Evolutionary conservation across 2,113 vertebrate genomes (phyloP).

Genomic region (Macrotis lagotis): DNA sequence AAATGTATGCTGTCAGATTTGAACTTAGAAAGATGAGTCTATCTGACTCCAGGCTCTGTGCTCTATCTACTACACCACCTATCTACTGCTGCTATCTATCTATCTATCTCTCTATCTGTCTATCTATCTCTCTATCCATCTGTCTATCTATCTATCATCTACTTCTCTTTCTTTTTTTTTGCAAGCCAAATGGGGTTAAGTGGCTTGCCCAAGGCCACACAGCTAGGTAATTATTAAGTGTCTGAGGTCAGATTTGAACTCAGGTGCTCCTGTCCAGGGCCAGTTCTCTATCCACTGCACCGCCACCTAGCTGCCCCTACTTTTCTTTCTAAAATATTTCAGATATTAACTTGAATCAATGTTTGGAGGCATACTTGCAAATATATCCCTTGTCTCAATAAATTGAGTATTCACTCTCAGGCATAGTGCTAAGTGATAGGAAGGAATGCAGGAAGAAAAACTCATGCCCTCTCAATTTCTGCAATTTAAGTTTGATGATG

Average conservation of each 20-base stretch:
- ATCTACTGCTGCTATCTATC: background rate
- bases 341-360: background rate
- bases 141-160: background rate
- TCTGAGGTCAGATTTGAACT: too few relatives aligned
- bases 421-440: background rate
- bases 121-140: too few relatives aligned
- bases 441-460: background rate
- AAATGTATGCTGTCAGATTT: background rate
- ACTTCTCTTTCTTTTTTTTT: too few relatives aligned
- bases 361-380: background rate
- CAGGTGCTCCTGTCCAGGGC: too few relatives aligned
- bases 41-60: background rate
- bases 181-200: too few relatives aligned
- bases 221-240: too few relatives aligned
- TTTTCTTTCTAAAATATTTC: background rate
- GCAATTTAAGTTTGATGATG: constrained; percentile 26
- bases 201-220: too few relatives aligned
- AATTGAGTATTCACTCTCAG: background rate
- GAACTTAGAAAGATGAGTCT: background rate
- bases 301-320: too few relatives aligned
- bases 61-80: background rate
- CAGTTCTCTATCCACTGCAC: too few relatives aligned
- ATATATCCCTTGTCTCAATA: background rate
- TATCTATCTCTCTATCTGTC: too few relatives aligned
- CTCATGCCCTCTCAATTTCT: background rate